Evolutionary conservation across 2,797 vertebrate species (phyloP).

Genomic region (Amblyraja radiata): DNA sequence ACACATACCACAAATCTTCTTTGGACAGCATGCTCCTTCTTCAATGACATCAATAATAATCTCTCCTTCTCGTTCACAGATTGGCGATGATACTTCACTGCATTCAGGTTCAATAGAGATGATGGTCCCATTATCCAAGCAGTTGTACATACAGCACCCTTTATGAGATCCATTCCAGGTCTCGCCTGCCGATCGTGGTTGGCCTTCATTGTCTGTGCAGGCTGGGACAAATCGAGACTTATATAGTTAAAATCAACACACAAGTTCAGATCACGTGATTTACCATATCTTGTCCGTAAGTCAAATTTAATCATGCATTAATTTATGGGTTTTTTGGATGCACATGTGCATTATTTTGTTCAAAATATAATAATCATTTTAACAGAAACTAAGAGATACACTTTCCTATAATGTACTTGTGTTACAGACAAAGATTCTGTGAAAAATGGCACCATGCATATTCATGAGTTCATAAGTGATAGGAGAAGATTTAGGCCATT

Average conservation of each 20-base stretch:
- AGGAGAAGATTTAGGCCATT: no score
- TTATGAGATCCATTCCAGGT: conserved; percentile 80
- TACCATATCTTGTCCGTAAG: not conserved
- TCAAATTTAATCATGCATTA: not conserved
- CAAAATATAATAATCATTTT: not conserved
- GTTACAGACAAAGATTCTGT: not conserved
- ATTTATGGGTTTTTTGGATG: not conserved
- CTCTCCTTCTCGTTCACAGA: conserved; percentile 85
- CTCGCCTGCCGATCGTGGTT: conserved; percentile 74
- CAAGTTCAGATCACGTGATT: not conserved
- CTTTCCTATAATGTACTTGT: not conserved
- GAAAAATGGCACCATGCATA: not conserved
- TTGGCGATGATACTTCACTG: conserved; percentile 56
- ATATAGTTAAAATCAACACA: not conserved
- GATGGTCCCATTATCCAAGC: conserved; percentile 82
- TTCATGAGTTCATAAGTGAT: no score
- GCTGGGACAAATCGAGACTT: conserved; percentile 52
- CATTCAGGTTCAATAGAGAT: conserved; percentile 79
- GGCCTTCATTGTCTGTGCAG: conserved; percentile 82
- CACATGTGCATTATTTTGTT: not conserved
- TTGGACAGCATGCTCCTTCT: conserved; percentile 79
- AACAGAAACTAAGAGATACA: not conserved
- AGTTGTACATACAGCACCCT: conserved; percentile 80
- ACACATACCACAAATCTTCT: conserved; percentile 80
- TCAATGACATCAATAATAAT: conserved; percentile 71